Conservation (phyloP, 2,888 invertebrate species). For the Apantesis nais region DNA sequence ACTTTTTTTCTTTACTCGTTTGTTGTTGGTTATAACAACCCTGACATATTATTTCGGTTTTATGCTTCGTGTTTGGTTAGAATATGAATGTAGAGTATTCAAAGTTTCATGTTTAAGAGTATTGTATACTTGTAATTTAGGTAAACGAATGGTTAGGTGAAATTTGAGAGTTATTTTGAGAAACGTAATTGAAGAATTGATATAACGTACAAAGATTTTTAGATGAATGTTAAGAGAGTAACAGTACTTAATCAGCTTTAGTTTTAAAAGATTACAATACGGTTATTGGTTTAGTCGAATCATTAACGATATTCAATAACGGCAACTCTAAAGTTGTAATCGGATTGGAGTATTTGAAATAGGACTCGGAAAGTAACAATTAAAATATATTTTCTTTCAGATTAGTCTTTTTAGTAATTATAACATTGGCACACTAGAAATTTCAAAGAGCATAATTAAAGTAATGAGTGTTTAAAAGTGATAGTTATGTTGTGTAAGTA, state of each 20-base stretch:
- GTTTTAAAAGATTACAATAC: not conserved
- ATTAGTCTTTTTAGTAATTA: not conserved
- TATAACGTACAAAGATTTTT: not conserved
- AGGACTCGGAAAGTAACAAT: not conserved
- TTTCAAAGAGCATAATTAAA: not conserved
- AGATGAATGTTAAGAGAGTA: not conserved
- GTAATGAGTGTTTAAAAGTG: not conserved
- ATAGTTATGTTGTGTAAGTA: constrained; percentile 20
- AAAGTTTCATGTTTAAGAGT: not conserved
- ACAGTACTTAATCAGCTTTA: not conserved
- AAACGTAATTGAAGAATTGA: not conserved
- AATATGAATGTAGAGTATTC: not conserved
- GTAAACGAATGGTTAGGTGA: not conserved
- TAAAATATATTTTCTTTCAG: not conserved
- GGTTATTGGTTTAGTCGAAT: not conserved
- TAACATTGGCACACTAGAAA: not conserved
- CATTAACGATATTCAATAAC: not conserved
- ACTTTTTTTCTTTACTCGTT: not conserved
- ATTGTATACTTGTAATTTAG: not conserved
- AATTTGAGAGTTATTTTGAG: no score
- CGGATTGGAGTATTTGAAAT: not conserved
- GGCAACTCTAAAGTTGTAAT: not conserved
- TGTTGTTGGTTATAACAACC: constrained; percentile 3
- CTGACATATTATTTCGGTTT: constrained; percentile 2
- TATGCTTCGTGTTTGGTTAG: not conserved